These are phyloP conservation scores for Amphipyra tragopoginis DNA, from an alignment of 2,888 invertebrate species.

Conservation along the genomic window DNA sequence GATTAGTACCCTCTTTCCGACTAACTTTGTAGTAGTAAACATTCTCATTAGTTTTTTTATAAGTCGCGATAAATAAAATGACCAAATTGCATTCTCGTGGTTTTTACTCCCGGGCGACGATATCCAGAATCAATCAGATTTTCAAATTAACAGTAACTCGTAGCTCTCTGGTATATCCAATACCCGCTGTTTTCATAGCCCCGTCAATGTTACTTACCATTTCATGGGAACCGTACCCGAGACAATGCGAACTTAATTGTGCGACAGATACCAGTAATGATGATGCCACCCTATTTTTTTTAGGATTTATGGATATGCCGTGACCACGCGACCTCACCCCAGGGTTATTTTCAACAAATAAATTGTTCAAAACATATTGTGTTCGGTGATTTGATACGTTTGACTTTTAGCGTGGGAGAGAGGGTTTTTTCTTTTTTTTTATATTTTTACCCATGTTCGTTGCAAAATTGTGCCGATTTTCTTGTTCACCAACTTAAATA, in stretches of 20 bases:
- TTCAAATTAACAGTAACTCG: no score
- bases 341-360: constrained; percentile 82
- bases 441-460: constrained; percentile 19
- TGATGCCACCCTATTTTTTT: constrained; percentile 72
- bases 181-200: constrained; percentile 39
- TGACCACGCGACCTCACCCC: constrained; percentile 81
- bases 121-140: no score
- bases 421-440: constrained; percentile 43
- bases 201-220: constrained; percentile 63
- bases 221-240: constrained; percentile 85
- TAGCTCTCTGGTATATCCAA: no score
- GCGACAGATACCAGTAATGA: constrained; percentile 86
- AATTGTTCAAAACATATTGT: constrained; percentile 86
- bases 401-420: constrained; percentile 80
- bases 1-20: no score
- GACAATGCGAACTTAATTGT: constrained; percentile 88
- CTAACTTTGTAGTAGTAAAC: no score
- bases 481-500: no score
- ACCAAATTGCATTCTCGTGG: no score
- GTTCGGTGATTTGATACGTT: constrained; percentile 77
- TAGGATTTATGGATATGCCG: constrained; percentile 79
- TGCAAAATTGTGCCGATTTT: neutral
- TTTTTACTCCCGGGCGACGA: no score
- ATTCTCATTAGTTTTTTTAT: no score
- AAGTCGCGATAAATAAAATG: no score